Evolutionary conservation across 2,797 vertebrate species (phyloP), one percentile per base, ranked within the genome.

Genomic region (Brachyalestes nurse): DNA sequence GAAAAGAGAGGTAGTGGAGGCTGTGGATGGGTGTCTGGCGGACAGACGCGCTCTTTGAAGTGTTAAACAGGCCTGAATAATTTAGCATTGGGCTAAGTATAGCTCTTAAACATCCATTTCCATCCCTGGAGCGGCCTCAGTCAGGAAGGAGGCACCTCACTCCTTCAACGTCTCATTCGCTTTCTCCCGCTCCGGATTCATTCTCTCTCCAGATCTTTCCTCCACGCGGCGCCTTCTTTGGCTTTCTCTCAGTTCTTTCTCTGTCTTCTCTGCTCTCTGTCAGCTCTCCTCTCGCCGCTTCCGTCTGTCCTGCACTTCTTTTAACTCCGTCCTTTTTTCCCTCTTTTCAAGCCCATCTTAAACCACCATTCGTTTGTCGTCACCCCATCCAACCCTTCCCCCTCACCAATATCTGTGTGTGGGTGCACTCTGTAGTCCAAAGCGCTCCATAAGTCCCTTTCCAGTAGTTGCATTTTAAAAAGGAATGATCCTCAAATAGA

Each of bases 61-160:
- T 93, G 92, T 90, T 91, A 90, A 93, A 84, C 87, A 89, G 87
- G 83, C 80, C 75, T 90, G 85, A 93, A 92, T 90, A 91, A 92
- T 91, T 91, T 84, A 92, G 80, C 14, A 69, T 4, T 74, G 81
- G 81, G 83, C 81, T 86, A 88, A 89, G 89, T 87, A 87, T 80
- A 85, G 85, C 83, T 87, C 86, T 87, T 85, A 88, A 89, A 88
- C 79, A 86, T 87, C 84, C 83, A 88, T 88, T 89, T 90, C 89
- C 80, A 81, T 86, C 78, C 19, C 61, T 53, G 79, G 86, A 87
- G 80, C 86, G 84, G 78, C 61, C 78, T 75, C 42, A 69, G 67
- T 55, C 67, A 55, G 64, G 67, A 72, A 69, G 62, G 58, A 4
- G 65, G 40, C 75, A 76, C 73, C 83, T 78, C 77, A 49, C 66